Conservation (phyloP, 2,888 invertebrate genomes). For the Bembecia ichneumoniformis region DNA sequence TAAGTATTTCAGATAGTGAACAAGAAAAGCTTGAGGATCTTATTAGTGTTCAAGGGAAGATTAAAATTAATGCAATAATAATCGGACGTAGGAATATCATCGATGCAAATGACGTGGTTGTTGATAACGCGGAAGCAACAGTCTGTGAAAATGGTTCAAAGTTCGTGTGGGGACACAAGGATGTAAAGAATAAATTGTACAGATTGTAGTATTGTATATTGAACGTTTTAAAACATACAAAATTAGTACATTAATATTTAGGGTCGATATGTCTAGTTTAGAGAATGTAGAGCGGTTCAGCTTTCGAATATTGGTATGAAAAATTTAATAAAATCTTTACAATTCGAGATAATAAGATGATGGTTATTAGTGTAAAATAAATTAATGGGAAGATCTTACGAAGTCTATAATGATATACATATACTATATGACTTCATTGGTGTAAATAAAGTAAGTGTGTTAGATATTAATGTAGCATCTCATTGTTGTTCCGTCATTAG, state of each 20-base stretch:
- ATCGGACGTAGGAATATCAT: too few relatives aligned
- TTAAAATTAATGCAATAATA: too few relatives aligned
- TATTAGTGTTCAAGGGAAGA: too few relatives aligned
- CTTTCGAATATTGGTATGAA: constrained; percentile 69
- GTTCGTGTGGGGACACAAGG: background rate
- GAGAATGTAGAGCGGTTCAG: constrained; percentile 61
- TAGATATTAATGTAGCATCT: constrained; percentile 45
- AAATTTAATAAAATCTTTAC: constrained; percentile 46
- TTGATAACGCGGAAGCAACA: background rate
- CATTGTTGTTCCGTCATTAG: constrained; percentile 27
- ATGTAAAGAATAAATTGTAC: background rate
- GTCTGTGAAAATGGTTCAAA: background rate
- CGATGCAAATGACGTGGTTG: too few relatives aligned
- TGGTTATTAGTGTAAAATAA: constrained; percentile 40
- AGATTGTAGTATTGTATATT: constrained; percentile 44
- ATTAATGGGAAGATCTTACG: constrained; percentile 30
- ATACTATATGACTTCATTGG: constrained; percentile 33
- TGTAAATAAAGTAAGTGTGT: constrained; percentile 60
- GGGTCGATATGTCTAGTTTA: constrained; percentile 52
- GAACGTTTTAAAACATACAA: constrained; percentile 47
- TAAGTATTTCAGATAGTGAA: too few relatives aligned
- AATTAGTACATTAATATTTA: constrained; percentile 47
- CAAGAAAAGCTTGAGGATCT: too few relatives aligned
- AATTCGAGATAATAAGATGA: constrained; percentile 44
- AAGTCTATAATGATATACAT: constrained; percentile 26